Base-by-base conservation (phyloP, 2,797 vertebrate species). In the Crypturellus tataupa region DNA sequence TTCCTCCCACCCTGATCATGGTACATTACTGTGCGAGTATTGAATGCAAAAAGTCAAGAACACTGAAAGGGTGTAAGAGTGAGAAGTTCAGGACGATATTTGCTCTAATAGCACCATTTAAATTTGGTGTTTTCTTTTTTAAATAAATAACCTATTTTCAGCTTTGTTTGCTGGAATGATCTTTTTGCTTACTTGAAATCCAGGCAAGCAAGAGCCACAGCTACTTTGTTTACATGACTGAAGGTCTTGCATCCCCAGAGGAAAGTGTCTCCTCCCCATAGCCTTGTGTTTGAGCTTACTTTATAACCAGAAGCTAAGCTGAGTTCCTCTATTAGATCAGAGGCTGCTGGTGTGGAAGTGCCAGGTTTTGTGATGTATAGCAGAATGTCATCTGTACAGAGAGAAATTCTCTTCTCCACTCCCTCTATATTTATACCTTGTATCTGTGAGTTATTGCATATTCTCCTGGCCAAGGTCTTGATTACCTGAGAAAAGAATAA, bases 391-490 rank as follows among this genome's bases (percentile, higher is more conserved):
- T n/a, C 69, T 25, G 62, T 11, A 47, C 55, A 51, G 63, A 92
- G 90, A 96, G 83, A 94, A 96, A 97, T 94, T 89, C 49, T 56
- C 68, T 75, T 85, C 56, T 90, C 90, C 95, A 44, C 93, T 90
- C 90, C 96, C 81, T 85, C 85, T 91, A 80, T 81, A 85, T 94
- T 96, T 96, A 91, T 80, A 63, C 78, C 62, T 79, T 40, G 65
- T 47, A 27, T 85, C 76, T 47, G 7, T 96, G 94, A 97, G 49
- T 94, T 95, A 97, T 90, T 71, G 46, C 69, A 7, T 51, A 68
- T 90, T 93, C 56, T 80, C 59, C 73, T 78, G 72, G 72, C 78
- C 96, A 97, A 95, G 96, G 96, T 81, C 95, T 87, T 81, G 78
- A 89, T 77, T 90, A 80, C 78, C 51, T 0, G 1, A 82, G 85